These are phyloP conservation scores for Syngnathus floridae DNA, from an alignment of 2,113 vertebrate genomes.

Conservation along the genomic window DNA sequence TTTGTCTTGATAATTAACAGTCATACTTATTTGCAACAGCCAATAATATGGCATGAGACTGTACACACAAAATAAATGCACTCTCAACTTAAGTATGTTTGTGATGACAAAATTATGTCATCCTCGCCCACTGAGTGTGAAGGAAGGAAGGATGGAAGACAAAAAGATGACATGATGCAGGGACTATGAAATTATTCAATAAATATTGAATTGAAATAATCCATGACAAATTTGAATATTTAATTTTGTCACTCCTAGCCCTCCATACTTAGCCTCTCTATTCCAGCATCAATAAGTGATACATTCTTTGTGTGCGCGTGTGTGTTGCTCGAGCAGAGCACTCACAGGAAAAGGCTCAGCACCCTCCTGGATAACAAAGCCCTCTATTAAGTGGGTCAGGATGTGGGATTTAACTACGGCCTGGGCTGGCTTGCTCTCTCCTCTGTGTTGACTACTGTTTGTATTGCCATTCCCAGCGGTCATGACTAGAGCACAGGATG, in stretches of 20 bases:
- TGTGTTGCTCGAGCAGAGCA: constrained; percentile 3
- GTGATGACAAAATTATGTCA: too few species aligned
- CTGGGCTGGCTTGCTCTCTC: constrained; percentile 85
- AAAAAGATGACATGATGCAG: too few species aligned
- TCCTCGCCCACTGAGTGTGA: too few species aligned
- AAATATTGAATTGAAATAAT: too few species aligned
- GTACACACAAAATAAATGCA: too few species aligned
- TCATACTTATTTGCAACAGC: not conserved
- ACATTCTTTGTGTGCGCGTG: not conserved
- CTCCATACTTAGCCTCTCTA: not conserved
- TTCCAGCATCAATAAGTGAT: not conserved
- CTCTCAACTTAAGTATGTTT: too few species aligned
- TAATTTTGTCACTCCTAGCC: too few species aligned
- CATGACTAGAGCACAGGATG: constrained; percentile 78
- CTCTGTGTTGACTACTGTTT: constrained; percentile 80
- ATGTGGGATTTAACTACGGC: constrained; percentile 85
- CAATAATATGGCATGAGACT: not conserved
- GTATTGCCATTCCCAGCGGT: constrained; percentile 90
- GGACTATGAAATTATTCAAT: too few species aligned
- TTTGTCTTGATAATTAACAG: not conserved
- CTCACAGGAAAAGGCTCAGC: constrained; percentile 92
- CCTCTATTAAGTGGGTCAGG: constrained; percentile 95
- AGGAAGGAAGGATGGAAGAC: too few species aligned
- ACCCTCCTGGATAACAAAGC: constrained; percentile 96
- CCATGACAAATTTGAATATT: too few species aligned